phyloP scores from a whole-genome alignment of 2,113 vertebrate genomes.

The Ceyx melanurus region DNA sequence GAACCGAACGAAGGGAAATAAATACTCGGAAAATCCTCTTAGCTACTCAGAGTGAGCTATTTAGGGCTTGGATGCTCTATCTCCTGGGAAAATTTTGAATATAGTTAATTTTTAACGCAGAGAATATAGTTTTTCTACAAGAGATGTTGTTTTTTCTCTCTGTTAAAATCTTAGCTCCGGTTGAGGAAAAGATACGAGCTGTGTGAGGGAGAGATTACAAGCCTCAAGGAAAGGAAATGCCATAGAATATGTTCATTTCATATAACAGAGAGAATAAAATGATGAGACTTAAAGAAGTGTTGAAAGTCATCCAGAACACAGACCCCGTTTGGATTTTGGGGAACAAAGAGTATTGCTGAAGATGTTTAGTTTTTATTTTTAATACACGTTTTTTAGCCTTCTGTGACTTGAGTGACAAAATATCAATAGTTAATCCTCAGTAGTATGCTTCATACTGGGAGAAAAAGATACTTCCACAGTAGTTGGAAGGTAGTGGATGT shows the following conservation, averaged over 20 bases:
- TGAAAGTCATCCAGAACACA: background rate
- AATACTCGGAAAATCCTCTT: background rate
- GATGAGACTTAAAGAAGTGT: background rate
- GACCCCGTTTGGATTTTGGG: background rate
- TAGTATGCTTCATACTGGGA: background rate
- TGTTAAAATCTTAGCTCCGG: background rate
- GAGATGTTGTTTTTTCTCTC: background rate
- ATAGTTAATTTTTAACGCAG: background rate
- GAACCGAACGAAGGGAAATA: too few relatives aligned
- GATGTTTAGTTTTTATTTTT: background rate
- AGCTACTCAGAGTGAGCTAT: background rate
- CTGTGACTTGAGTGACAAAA: background rate
- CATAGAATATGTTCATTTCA: background rate
- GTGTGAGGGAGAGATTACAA: background rate
- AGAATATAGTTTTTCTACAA: background rate
- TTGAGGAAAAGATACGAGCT: background rate
- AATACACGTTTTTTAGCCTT: fast-evolving
- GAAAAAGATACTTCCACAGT: fast-evolving
- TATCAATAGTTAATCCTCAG: background rate
- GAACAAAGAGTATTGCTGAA: background rate
- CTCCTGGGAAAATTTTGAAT: background rate
- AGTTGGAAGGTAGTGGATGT: background rate
- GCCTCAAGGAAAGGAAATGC: background rate
- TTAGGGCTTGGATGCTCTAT: background rate
- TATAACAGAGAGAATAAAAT: background rate